A percentile compares a stretch with the other conserved stretches of the same genome.
Evolutionary conservation across 2,888 invertebrate species (phyloP).

Genomic region (Strigamia transsilvanica): DNA sequence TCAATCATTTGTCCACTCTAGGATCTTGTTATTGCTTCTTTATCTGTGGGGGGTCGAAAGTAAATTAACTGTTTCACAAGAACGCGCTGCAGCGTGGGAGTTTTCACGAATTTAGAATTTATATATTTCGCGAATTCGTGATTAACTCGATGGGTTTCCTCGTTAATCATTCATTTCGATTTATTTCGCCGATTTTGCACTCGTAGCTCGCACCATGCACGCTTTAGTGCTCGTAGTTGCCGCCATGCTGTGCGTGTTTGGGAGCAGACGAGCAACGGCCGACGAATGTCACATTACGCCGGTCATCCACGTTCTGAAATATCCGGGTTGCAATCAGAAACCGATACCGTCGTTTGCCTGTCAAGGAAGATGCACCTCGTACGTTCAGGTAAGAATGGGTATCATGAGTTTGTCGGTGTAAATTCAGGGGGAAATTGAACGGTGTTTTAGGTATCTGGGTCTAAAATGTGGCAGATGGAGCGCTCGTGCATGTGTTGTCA

Average conservation of each 20-base stretch:
- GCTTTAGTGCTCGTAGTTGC: conserved; percentile 49
- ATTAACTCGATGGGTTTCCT: neutral
- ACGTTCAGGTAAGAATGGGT: conserved; percentile 77
- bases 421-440: neutral
- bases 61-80: neutral
- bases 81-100: neutral
- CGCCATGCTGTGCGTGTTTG: conserved; percentile 44
- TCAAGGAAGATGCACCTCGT: conserved; percentile 88
- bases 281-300: conserved; percentile 92
- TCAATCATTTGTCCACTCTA: neutral
- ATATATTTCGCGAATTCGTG: neutral
- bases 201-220: conserved; percentile 50
- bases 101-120: no score
- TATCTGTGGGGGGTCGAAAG: neutral
- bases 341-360: conserved; percentile 94
- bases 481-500: conserved; percentile 95
- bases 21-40: neutral
- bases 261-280: conserved; percentile 56
- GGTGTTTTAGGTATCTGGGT: conserved; percentile 80
- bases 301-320: conserved; percentile 88
- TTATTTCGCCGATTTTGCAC: conserved; percentile 16
- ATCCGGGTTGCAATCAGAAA: conserved; percentile 90
- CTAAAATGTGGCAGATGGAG: conserved; percentile 96
- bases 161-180: neutral
- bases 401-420: neutral